Base-by-base conservation (phyloP, 1,140 invertebrate genomes). In the Drepana arcuata region DNA sequence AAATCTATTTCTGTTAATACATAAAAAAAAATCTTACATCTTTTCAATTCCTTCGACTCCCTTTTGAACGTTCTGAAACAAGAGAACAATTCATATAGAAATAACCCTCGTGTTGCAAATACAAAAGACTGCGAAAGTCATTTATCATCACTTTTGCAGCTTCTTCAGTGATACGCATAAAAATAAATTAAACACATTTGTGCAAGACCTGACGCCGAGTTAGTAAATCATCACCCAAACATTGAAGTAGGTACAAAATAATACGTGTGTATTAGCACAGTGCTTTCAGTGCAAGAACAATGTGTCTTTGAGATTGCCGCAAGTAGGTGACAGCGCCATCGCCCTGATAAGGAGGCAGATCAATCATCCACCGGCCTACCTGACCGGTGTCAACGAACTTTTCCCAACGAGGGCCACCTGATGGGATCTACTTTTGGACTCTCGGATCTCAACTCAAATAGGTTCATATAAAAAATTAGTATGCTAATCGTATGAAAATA, bases 291-390 rank as follows among this genome's bases (percentile, higher is more conserved):
- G n/a, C n/a, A n/a, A n/a, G n/a, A 55, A 81, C 77, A 81, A 77
- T 81, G 61, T 56, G 55, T 55, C 70, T 78, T 81, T 81, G 77
- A 79, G 60, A 64, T 54, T 39, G 66, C 77, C 73, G 73, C 67
- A 67, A 56, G 69, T 65, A 67, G 70, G 67, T 67, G 71, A 75
- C 71, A 68, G n/a, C n/a, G n/a, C n/a, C 24, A 7, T 55, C 51
- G 55, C 51, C 58, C 43, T 74, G 73, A 78, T 78, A 77, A 74
- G 62, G 54, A 57, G 41, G 56, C 61, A 77, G 73, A 81, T 81
- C 77, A 74, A 81, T 81, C 77, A 81, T 75, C 63, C 44, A 45
- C 58, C 53, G 54, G 61, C 70, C 77, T 68, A 71, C 71, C 73
- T 64, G 70, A 65, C 66, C 57, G 68, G 60, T 55, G 71, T 67